Evolutionary conservation across 1,140 invertebrate species (phyloP), one percentile per base, ranked within the genome.

Genomic region (Trichonephila clavipes): DNA sequence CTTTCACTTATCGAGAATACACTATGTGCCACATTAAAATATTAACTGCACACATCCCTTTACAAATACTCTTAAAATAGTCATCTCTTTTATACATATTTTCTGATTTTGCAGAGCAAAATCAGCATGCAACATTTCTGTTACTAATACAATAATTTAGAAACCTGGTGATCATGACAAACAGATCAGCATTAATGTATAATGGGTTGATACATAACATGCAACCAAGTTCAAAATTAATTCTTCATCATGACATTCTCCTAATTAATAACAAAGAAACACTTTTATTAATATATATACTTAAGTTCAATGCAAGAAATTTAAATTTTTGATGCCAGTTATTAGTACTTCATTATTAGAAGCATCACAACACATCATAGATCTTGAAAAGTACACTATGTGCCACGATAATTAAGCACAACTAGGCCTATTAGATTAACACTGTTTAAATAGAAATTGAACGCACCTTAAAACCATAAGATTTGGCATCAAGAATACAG

Each of bases 301-400:
- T 51, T 51, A 7, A 51, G 51, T 51, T 51, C 7, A 51, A 12
- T 51, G 51, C 0, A 69, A 14, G 66, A 69, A 14, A 24, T n/a
- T 69, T 24, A 69, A 69, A 69, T 24, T 69, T 24, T 69, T 24
- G n/a, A 69, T 69, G 66, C 28, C 24, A 24, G n/a, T 14, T 14
- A 24, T 24, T 8, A n/a, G n/a, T 3, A 69, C 66, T 10, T 66
- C n/a, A 24, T n/a, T 69, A 24, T n/a, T 69, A 24, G 0, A 69
- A 69, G 66, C 4, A 14, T 24, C 10, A 28, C 28, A 40, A 77
- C 72, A 77, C 14, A 19, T 77, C 72, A 77, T 77, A 77, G 72
- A 77, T 77, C 72, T 77, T 77, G 28, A 77, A 40, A 40, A 77
- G 28, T 77, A 34, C 24, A 34, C 72, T 77, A 77, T 77, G 72